These are phyloP conservation scores for Alces alces DNA, from an alignment of 2,113 vertebrate species.

Conservation along the genomic window DNA sequence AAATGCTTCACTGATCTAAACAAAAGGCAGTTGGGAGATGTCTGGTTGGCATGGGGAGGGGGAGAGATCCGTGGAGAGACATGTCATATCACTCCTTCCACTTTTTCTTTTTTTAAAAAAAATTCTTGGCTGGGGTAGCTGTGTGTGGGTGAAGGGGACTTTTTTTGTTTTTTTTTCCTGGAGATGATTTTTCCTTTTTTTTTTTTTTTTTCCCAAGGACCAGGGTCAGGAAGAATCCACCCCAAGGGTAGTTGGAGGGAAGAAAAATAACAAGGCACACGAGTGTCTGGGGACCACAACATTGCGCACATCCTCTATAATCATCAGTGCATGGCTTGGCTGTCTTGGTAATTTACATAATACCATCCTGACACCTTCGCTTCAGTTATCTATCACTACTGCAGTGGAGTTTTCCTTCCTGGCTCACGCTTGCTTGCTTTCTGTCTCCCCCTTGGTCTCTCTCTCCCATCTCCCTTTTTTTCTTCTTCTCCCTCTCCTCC, in stretches of 20 bases:
- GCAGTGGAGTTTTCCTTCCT: conserved; percentile 78
- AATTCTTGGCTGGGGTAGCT: neutral
- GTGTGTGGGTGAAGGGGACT: neutral
- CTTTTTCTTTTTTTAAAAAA: neutral
- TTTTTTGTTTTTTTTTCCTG: conserved; percentile 1
- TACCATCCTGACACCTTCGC: conserved; percentile 90
- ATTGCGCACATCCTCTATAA: conserved; percentile 90
- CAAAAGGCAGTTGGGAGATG: conserved; percentile 62
- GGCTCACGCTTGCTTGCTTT: neutral
- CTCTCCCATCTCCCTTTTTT: conserved; percentile 73
- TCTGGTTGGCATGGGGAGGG: conserved; percentile 65
- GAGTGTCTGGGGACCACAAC: conserved; percentile 86
- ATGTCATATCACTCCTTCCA: conserved; percentile 74
- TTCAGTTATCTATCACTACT: conserved; percentile 89
- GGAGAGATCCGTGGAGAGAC: conserved; percentile 81
- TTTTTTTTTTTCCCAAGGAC: conserved; percentile 77
- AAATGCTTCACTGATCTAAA: conserved; percentile 61
- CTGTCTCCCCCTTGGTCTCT: conserved; percentile 76
- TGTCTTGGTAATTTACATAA: conserved; percentile 95
- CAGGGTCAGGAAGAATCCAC: conserved; percentile 91
- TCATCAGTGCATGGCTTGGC: conserved; percentile 92
- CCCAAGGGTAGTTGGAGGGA: conserved; percentile 90
- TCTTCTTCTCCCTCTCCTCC: conserved; percentile 76
- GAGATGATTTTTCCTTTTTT: neutral
- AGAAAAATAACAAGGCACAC: conserved; percentile 91